These are phyloP conservation scores for Microdon myrmicae DNA, from an alignment of 2,888 invertebrate species.

Conservation along the genomic window DNA sequence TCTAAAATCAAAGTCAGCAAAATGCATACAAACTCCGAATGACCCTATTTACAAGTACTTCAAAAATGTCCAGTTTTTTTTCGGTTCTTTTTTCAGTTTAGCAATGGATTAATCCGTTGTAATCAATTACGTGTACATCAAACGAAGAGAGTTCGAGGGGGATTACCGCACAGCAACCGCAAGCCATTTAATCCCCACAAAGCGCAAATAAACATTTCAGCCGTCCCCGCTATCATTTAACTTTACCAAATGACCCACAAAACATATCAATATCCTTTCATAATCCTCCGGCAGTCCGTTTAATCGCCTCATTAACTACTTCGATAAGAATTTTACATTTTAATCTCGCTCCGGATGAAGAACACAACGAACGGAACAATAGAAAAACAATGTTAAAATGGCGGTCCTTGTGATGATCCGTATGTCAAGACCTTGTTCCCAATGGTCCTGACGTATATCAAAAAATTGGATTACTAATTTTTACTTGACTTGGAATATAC, in stretches of 20 bases:
- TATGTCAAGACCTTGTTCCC: conserved; percentile 3
- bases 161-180: neutral
- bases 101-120: no score
- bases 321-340: conserved; percentile 51
- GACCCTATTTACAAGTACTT: no score
- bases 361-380: conserved; percentile 19
- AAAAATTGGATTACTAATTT: conserved; percentile 48
- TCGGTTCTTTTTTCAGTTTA: no score
- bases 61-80: no score
- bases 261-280: conserved; percentile 38
- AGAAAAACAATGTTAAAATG: conserved; percentile 13
- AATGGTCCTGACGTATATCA: conserved; percentile 26
- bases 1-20: no score
- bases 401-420: conserved; percentile 28
- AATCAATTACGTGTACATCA: no score
- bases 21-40: no score
- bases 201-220: neutral
- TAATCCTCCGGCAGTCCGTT: conserved; percentile 46
- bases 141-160: neutral
- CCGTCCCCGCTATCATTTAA: conserved; percentile 2
- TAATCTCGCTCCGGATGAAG: conserved; percentile 30
- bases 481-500: conserved; percentile 37
- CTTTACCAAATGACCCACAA: conserved; percentile 1
- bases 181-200: neutral
- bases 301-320: conserved; percentile 49